Base-by-base conservation (phyloP, 2,797 vertebrate species). In the Anguilla marmorata region DNA sequence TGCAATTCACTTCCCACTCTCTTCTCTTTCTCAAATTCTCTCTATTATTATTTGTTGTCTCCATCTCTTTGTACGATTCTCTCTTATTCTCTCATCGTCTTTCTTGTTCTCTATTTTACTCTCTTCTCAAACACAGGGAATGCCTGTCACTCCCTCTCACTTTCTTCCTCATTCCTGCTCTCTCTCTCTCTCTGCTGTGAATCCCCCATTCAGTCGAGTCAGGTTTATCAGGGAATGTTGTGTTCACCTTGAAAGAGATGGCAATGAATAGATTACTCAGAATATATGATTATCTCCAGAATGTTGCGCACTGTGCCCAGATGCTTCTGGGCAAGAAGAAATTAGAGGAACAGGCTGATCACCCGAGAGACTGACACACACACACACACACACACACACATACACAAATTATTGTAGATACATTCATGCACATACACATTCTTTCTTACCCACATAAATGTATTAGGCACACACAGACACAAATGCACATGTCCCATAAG, bases 301-400 rank as follows among this genome's bases (percentile, higher is more conserved):
- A 96, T 96, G 95, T 93, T 94, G 93, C 95, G 94, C 95, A 94
- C 92, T 94, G 93, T 95, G 95, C 66, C 94, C 94, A 94, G 94
- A 94, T 95, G 69, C 76, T 30, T 33, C 48, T 56, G 72, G 45
- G 76, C 33, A 76, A 50, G 95, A 95, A 94, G 95, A 95, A 91
- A 91, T 95, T 93, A 88, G 80, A 52, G 86, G 89, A 92, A 93
- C 93, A 93, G 92, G 90, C 90, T 93, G 92, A 93, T 95, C 94
- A 93, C 93, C 58, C 0, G 27, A 27, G 7, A 50, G 41, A 30
- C 9, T 27, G 24, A 27, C 63, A 69, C 69, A 74, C n/a, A 11
- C 27, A 33, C 9, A 37, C 37, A 37, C 37, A 37, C 37, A 72
- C 9, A 9, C 9, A 74, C 30, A n/a, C 3, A 33, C 30, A 33